phyloP scores from a whole-genome alignment of 1,140 invertebrate genomes.

The Sitophilus oryzae region DNA sequence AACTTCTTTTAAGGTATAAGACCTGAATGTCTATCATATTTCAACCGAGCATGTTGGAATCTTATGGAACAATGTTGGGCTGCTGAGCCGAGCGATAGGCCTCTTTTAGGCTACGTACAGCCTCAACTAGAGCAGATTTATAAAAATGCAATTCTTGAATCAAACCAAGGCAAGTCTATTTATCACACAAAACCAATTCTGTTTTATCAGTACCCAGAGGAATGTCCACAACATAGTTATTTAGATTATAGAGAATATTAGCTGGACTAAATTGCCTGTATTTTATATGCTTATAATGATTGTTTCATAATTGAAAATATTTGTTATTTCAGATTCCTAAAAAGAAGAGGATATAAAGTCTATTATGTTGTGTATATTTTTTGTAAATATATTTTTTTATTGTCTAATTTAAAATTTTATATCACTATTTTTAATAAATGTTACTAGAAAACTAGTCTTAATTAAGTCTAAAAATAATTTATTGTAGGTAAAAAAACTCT shows the following conservation, averaged over 20 bases:
- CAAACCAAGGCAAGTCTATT: slow-evolving; percentile 27
- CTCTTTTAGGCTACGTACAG: slow-evolving; percentile 72
- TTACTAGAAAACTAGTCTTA: neutral
- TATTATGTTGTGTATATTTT: no score
- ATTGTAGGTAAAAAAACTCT: no score
- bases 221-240: no score
- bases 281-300: no score
- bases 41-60: slow-evolving; percentile 76
- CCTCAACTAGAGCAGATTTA: slow-evolving; percentile 55
- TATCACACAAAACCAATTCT: no score
- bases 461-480: no score
- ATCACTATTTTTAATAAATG: slow-evolving; percentile 18
- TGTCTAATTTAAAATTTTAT: slow-evolving; percentile 18
- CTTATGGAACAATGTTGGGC: slow-evolving; percentile 85
- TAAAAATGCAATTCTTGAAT: slow-evolving; percentile 22
- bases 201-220: no score
- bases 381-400: slow-evolving; percentile 4
- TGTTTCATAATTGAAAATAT: slow-evolving; percentile 18
- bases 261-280: no score
- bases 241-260: slow-evolving; percentile 24
- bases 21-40: slow-evolving; percentile 68
- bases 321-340: slow-evolving; percentile 33
- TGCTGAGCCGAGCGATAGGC: slow-evolving; percentile 66
- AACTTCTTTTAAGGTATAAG: slow-evolving; percentile 52
- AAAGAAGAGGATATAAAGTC: slow-evolving; percentile 27